These are phyloP conservation scores for Cryptotermes secundus DNA, from an alignment of 1,140 invertebrate genomes.

Conservation along the genomic window DNA sequence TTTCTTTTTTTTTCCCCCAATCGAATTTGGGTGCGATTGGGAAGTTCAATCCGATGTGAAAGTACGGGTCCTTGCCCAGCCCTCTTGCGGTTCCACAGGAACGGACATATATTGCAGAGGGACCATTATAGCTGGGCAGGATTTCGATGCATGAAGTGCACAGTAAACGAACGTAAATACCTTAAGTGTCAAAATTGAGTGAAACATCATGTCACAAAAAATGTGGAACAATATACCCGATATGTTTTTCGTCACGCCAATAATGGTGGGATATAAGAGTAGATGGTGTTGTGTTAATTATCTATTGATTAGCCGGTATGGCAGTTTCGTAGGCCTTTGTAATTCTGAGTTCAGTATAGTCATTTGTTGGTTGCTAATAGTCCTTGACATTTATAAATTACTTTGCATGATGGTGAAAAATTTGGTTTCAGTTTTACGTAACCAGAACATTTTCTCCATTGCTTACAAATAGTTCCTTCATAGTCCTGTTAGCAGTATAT, in stretches of 20 bases:
- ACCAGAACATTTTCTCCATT: not conserved
- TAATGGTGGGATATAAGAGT: conserved; percentile 29
- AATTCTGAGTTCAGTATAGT: not conserved
- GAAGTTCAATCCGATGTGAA: conserved; percentile 11
- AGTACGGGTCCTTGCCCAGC: conserved; percentile 9
- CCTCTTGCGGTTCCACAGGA: not conserved
- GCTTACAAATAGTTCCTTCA: not conserved
- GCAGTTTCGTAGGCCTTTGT: conserved; percentile 1
- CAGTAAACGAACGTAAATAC: not conserved
- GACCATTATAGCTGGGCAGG: not conserved
- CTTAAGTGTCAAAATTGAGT: conserved; percentile 8
- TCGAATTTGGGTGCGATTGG: conserved; percentile 3
- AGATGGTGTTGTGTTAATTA: not conserved
- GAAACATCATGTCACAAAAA: conserved; percentile 21
- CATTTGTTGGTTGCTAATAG: not conserved
- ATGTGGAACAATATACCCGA: conserved; percentile 30
- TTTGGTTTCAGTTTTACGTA: not conserved
- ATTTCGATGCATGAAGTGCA: not conserved
- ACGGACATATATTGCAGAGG: not conserved
- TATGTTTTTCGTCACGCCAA: conserved; percentile 30
- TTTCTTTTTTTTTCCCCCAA: not conserved
- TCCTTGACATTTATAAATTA: not conserved
- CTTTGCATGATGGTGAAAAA: not conserved
- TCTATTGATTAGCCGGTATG: not conserved
- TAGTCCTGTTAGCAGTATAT: not conserved